Evolutionary conservation across 23 tunicate genomes (phyloP), one percentile per base, ranked within the genome.

Genomic region (Ciona savignyi): DNA sequence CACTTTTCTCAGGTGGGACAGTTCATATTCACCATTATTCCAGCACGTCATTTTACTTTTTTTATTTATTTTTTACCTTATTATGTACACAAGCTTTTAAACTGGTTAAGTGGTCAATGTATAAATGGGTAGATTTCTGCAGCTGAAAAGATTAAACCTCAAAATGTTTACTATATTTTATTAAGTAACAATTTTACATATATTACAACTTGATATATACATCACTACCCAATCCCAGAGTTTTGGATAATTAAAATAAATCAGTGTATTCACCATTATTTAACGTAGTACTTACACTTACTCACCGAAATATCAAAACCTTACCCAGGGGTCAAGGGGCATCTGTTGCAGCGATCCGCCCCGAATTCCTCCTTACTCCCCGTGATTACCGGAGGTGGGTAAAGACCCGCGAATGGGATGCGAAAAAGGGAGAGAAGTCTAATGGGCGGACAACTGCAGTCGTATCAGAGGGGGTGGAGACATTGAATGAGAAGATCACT

Each of bases 341-440:
- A 23, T 91, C 97, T 35, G 86, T 91, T 19, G 74, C 97, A 0
- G 93, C 88, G n/a, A 91, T 91, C 64, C 71, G 93, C 0, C 97
- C 97, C 23, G 97, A 91, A 62, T 85, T 81, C 71, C 86, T 91
- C 4, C 63, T 91, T 62, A 85, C 90, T 32, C 91, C 97, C 1
- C 51, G 70, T 56, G 97, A 91, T 35, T 91, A 91, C 30, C 80
- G 83, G 26, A 76, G 85, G 56, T 91, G 97, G 97, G 85, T 89
- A 66, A 83, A 89, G 74, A 33, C 77, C 6, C 78, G 80, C 25
- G 85, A 78, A 65, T 77, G 67, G 21, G 85, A 78, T 30, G 85
- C 81, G 22, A 89, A 78, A 63, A 73, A 72, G 29, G 73, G 68
- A 15, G 27, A 32, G 25, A 76, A 30, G 1, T 70, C 34, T 1